Evolutionary conservation across 2,888 invertebrate genomes (phyloP).

Genomic region (Ethmia dodecea): DNA sequence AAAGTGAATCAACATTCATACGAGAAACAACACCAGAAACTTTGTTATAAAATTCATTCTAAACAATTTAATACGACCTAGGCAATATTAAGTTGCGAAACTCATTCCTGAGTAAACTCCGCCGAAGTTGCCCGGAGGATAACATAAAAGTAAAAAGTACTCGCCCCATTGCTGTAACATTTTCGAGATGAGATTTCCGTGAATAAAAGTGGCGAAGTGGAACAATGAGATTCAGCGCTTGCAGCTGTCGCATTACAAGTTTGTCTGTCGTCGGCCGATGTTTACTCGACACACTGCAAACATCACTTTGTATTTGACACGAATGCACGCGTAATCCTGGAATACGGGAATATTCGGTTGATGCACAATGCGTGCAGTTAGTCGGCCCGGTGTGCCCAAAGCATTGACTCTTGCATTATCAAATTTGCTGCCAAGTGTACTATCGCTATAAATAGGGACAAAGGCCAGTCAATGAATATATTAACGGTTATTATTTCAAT

Average conservation of each 20-base stretch:
- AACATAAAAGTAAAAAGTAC: conserved; percentile 31
- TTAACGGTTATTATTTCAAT: no score
- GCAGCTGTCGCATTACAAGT: conserved; percentile 49
- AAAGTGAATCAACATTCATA: conserved; percentile 21
- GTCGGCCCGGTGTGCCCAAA: conserved; percentile 4
- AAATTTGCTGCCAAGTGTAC: no score
- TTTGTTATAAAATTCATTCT: conserved; percentile 21
- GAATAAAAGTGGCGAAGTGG: conserved; percentile 41
- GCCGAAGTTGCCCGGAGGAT: conserved; percentile 19
- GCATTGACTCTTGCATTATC: conserved; percentile 9
- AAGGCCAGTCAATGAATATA: no score
- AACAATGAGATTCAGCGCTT: conserved; percentile 43
- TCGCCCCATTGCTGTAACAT: conserved; percentile 42
- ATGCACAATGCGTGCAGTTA: neutral
- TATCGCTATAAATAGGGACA: no score
- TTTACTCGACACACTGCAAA: conserved; percentile 38
- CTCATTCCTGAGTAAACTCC: conserved; percentile 23
- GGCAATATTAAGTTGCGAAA: conserved; percentile 25
- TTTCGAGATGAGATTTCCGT: conserved; percentile 33
- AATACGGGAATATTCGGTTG: neutral
- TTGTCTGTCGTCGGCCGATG: conserved; percentile 25
- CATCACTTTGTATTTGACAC: conserved; percentile 21
- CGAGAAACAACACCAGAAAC: conserved; percentile 18
- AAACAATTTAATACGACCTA: conserved; percentile 21
- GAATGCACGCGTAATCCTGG: conserved; percentile 11